Conservation (phyloP, 92 coral and sea anemone species). For the Paragorgia papillata region DNA sequence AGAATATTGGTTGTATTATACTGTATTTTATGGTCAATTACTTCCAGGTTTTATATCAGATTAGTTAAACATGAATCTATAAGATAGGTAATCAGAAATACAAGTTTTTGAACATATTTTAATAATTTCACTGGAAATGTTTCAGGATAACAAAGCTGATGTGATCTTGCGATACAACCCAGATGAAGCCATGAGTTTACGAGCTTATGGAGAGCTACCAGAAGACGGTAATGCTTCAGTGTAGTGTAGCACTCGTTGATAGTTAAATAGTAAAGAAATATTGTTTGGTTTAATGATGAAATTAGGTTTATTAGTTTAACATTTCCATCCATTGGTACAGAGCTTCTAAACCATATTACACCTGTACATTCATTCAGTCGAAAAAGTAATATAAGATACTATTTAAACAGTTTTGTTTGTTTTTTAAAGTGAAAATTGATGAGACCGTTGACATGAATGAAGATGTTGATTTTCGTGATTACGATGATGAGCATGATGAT, state of each 20-base stretch:
- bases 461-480: slow-evolving; percentile 73
- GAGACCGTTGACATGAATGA: slow-evolving; percentile 76
- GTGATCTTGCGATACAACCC: slow-evolving; percentile 95
- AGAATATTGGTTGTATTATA: neutral
- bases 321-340: no score
- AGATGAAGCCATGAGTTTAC: slow-evolving; percentile 88
- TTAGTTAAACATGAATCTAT: no score
- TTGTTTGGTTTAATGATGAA: neutral
- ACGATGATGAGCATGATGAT: slow-evolving; percentile 63
- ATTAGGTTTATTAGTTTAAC: neutral
- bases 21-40: neutral
- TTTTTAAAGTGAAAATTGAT: slow-evolving; percentile 74
- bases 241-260: neutral
- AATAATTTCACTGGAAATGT: no score
- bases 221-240: slow-evolving; percentile 56
- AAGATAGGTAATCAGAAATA: no score
- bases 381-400: no score
- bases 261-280: neutral
- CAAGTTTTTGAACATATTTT: no score
- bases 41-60: no score
- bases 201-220: slow-evolving; percentile 91
- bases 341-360: no score
- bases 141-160: slow-evolving; percentile 93
- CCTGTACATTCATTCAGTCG: no score
- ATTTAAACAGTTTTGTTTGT: neutral